Base-by-base conservation (phyloP, 92 coral and sea anemone genomes). In the Zoanthus solanderi region DNA sequence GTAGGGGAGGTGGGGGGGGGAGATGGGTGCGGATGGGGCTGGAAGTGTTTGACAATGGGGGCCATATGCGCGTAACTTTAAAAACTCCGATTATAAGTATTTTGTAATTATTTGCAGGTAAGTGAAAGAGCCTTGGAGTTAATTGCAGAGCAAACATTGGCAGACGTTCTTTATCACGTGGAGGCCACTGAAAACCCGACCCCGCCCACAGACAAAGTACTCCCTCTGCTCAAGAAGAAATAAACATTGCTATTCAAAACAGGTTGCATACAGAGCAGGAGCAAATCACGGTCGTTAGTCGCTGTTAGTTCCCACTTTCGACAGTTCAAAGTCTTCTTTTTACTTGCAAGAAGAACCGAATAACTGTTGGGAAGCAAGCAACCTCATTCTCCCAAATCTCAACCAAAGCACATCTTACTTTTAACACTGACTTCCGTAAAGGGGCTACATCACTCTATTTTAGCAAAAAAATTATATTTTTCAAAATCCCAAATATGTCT, bases 51-150 rank as follows among this genome's bases (percentile, higher is more conserved):
- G 12, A 7, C 10, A 50, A 7, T 7, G 10, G 0, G 9, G 9
- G 66, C 17, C 17, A 16, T 28, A 63, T 16, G 28, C 9, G 16
- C 3, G 16, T 5, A 16, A 16, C 14, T 32, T 50, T 3, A 9
- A 14, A 16, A 12, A 31, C 28, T 81, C 10, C 44, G 54, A 45
- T 46, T 0, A 17, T 0, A 37, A 18, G 11, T 54, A 14, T 48
- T 23, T 80, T 37, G 16, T 60, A 42, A 61, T 29, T 10, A 15
- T 42, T 81, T 50, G 67, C 72, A 81, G 85, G 52, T 81, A 32
- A 81, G 85, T 50, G 85, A 81, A 37, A 81, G 85, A 81, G 85
- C 85, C 29, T 71, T 81, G 47, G 85, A 81, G 53, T 31, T 81
- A 45, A 81, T 81, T 10, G 85, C 75, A 11, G 85, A 81, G 13